Evolutionary conservation across 1,140 invertebrate genomes (phyloP).

Genomic region (Drosophila repletoides): DNA sequence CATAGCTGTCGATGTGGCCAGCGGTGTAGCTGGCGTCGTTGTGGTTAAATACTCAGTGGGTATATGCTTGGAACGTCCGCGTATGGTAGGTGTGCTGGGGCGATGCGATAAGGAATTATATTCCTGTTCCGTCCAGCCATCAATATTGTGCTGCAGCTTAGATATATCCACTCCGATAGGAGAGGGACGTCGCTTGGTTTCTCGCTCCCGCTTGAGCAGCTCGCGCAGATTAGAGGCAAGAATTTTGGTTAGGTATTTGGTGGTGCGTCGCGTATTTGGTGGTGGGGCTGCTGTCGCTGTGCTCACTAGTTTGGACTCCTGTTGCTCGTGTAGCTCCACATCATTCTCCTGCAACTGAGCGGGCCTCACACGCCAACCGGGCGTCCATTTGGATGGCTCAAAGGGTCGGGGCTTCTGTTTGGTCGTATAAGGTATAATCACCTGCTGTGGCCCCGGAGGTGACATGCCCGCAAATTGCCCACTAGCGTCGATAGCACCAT

Average conservation of each 20-base stretch:
- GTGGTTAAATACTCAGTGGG: slow-evolving; percentile 90
- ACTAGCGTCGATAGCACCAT: slow-evolving; percentile 72
- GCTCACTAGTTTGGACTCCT: slow-evolving; percentile 82
- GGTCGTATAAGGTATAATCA: slow-evolving; percentile 90
- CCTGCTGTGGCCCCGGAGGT: slow-evolving; percentile 83
- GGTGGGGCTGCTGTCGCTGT: slow-evolving; percentile 63
- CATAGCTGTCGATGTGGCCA: slow-evolving; percentile 47
- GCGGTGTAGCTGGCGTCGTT: slow-evolving; percentile 51
- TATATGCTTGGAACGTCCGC: slow-evolving; percentile 87
- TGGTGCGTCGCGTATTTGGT: slow-evolving; percentile 48
- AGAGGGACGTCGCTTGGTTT: slow-evolving; percentile 40
- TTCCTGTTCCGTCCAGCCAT: slow-evolving; percentile 92
- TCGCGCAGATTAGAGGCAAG: slow-evolving; percentile 75
- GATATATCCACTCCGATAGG: slow-evolving; percentile 86
- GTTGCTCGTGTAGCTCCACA: slow-evolving; percentile 75
- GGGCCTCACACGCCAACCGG: slow-evolving; percentile 40
- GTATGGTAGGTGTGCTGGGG: slow-evolving; percentile 84
- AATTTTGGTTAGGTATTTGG: slow-evolving; percentile 77
- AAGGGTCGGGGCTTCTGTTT: slow-evolving; percentile 85
- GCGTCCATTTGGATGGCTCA: slow-evolving; percentile 58
- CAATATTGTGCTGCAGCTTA: slow-evolving; percentile 90
- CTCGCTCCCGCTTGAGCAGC: slow-evolving; percentile 69
- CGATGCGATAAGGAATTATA: slow-evolving; percentile 84
- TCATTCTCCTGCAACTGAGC: slow-evolving; percentile 59
- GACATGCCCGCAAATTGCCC: slow-evolving; percentile 75